Conservation (phyloP, 35 echinoderm and acorn worm species). For the Anneissia japonica region DNA sequence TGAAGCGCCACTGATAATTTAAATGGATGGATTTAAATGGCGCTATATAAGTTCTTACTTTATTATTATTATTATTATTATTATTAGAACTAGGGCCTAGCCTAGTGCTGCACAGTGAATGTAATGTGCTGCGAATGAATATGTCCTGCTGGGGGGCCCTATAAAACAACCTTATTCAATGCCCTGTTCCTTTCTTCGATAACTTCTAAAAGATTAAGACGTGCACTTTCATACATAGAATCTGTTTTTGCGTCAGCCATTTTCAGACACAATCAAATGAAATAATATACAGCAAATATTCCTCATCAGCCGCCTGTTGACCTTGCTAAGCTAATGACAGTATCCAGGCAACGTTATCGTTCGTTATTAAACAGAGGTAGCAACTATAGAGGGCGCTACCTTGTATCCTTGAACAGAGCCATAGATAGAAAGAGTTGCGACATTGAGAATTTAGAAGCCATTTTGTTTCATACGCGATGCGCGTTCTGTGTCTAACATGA, state of each 20-base stretch:
- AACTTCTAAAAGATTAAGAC: constrained; percentile 91
- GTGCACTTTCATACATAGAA: constrained; percentile 77
- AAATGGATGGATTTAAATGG: too few relatives aligned
- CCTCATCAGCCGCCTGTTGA: not conserved
- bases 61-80: not conserved
- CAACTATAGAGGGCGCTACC: too few relatives aligned
- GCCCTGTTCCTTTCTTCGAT: constrained; percentile 97
- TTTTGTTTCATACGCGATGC: too few relatives aligned
- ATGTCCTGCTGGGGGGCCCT: not conserved
- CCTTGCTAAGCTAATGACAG: not conserved
- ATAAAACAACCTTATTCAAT: constrained; percentile 67
- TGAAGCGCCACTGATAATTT: too few relatives aligned
- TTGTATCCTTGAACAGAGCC: too few relatives aligned
- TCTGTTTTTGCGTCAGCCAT: constrained; percentile 56
- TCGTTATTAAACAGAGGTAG: too few relatives aligned
- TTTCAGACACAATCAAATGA: not conserved
- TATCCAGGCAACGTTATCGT: not conserved
- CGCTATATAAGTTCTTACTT: too few relatives aligned
- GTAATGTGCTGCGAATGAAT: too few relatives aligned
- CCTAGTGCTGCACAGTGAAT: too few relatives aligned
- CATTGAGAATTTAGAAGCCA: too few relatives aligned
- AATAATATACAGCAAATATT: not conserved
- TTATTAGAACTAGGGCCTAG: not conserved
- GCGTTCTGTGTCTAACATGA: too few relatives aligned
- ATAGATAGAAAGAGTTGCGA: too few relatives aligned